Conservation (phyloP, 1,140 invertebrate genomes). For the Drosophila arawakana region DNA sequence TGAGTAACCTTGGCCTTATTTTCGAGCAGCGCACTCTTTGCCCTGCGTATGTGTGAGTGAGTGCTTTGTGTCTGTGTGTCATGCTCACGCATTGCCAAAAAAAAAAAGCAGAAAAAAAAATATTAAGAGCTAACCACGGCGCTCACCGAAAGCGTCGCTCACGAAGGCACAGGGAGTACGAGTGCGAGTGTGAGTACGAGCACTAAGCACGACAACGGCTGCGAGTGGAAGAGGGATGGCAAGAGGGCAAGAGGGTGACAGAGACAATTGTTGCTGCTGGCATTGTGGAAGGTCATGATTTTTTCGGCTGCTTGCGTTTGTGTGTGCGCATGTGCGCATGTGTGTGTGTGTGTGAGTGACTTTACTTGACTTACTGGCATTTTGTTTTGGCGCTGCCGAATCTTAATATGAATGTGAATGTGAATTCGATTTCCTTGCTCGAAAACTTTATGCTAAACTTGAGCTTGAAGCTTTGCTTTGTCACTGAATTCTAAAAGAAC, state of each 20-base stretch:
- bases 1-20: constrained; percentile 84
- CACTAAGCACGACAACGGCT: too few relatives aligned
- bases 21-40: constrained; percentile 79
- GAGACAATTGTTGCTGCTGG: constrained; percentile 70
- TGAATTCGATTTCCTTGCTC: constrained; percentile 60
- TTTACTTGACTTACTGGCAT: constrained; percentile 73
- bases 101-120: constrained; percentile 65
- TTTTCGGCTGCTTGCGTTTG: constrained; percentile 64
- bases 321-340: constrained; percentile 20
- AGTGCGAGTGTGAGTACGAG: constrained; percentile 29
- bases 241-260: constrained; percentile 35
- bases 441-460: constrained; percentile 17
- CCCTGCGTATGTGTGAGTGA: constrained; percentile 27
- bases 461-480: constrained; percentile 4
- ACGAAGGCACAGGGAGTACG: constrained; percentile 47
- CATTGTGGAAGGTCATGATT: constrained; percentile 84
- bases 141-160: constrained; percentile 55
- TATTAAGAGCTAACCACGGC: constrained; percentile 44
- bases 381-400: constrained; percentile 46
- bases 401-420: constrained; percentile 43
- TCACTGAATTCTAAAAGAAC: constrained; percentile 6
- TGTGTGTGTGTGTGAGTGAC: constrained; percentile 41
- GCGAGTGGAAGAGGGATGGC: constrained; percentile 23
- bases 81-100: constrained; percentile 75
- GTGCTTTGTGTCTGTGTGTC: constrained; percentile 40